Percentiles rank a stretch among this genome's conserved stretches.
Conservation (phyloP, 2,113 vertebrate species). For the Ciconia stormi region DNA sequence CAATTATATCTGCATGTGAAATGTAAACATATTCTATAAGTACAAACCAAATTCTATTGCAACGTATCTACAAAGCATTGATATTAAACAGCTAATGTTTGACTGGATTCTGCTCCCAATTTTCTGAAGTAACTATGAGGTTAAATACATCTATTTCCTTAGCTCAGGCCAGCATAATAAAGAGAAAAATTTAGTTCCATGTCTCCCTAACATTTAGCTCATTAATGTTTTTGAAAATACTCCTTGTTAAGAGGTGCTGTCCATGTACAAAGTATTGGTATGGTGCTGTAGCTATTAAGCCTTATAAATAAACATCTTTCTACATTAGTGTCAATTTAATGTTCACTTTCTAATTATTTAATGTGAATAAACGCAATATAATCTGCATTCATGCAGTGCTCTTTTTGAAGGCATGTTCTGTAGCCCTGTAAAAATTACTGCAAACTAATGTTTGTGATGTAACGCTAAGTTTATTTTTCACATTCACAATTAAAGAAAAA, state of each 20-base stretch:
- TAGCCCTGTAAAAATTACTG: slow-evolving; percentile 16
- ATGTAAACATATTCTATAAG: neutral
- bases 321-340: slow-evolving; percentile 20
- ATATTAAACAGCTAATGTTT: neutral
- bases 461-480: neutral
- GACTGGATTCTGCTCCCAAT: neutral
- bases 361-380: slow-evolving; percentile 30
- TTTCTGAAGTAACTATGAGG: neutral
- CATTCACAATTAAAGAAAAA: neutral
- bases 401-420: neutral
- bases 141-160: neutral
- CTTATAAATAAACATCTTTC: slow-evolving; percentile 40
- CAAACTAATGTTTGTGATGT: slow-evolving; percentile 10
- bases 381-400: neutral
- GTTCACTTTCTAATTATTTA: slow-evolving; percentile 51
- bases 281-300: neutral
- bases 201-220: neutral
- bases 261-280: neutral
- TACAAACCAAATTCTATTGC: neutral
- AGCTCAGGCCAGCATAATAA: neutral
- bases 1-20: neutral
- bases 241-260: neutral
- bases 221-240: neutral
- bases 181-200: neutral
- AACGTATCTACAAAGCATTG: neutral